Evolutionary conservation across 2,113 vertebrate species (phyloP), one percentile per base, ranked within the genome.

Genomic region (Guaruba guarouba): DNA sequence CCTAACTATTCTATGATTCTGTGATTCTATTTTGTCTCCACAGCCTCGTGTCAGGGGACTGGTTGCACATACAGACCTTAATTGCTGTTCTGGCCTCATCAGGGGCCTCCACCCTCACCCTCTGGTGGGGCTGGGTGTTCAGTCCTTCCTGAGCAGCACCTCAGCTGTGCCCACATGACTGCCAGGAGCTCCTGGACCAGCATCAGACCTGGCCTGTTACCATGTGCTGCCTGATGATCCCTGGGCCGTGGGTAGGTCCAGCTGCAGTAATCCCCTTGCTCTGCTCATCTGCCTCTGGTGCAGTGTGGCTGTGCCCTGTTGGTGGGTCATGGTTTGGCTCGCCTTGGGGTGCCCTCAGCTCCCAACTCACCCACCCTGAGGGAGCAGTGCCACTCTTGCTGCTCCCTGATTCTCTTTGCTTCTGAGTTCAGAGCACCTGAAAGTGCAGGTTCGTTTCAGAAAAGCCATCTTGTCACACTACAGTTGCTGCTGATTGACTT

Each of bases 161-260:
- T 52, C 61, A 28, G 14, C 43, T 82, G n/a, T 16, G 17, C 49
- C 27, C 13, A 18, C n/a, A 54, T 10, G 23, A 24, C 10, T 20
- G 17, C 18, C 5, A 0, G 25, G 35, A 27, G 24, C 66, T 57
- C 18, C 62, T 10, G 22, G 9, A 9, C 17, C n/a, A 54, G 18
- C 13, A 28, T 61, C 6, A 4, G 31, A 28, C 55, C 39, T 23
- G 17, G 48, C 54, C 24, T 19, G 9, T 81, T 33, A 22, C 57
- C 0, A 0, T 44, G 20, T 49, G 13, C 29, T 39, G 19, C 44
- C 63, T 9, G 5, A 29, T 5, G 44, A 23, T 19, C 33, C 49
- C 54, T 3, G 7, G 35, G 11, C 35, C 27, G 28, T 11, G 1
- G 0, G 16, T 0, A 11, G 49, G 17, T 17, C 7, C 8, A 0